These are phyloP conservation scores for Pterophyllum scalare DNA, from an alignment of 2,113 vertebrate species.

Conservation along the genomic window DNA sequence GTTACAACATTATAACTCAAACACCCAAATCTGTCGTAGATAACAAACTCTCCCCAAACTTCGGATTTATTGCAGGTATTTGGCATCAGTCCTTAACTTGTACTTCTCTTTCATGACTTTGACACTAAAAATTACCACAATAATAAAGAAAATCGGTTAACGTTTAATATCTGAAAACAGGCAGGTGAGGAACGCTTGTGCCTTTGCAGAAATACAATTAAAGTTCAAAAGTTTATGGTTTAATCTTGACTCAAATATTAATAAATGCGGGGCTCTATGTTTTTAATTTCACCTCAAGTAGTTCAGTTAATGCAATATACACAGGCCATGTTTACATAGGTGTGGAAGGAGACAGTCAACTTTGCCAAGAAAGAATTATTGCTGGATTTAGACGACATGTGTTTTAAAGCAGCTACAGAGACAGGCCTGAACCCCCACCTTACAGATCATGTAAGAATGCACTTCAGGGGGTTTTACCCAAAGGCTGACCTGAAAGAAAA, in stretches of 20 bases:
- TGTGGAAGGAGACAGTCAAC: conserved; percentile 24
- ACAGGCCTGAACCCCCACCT: conserved; percentile 22
- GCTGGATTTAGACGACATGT: conserved; percentile 43
- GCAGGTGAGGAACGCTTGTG: background rate
- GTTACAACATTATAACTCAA: background rate
- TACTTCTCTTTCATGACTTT: background rate
- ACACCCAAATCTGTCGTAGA: background rate
- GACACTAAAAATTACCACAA: background rate
- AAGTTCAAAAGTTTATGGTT: conserved; percentile 55
- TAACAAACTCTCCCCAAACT: background rate
- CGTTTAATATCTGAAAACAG: background rate
- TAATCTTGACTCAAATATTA: conserved; percentile 11
- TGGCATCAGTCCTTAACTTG: background rate
- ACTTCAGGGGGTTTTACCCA: conserved; percentile 12
- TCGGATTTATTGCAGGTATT: background rate
- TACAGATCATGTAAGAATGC: conserved; percentile 21
- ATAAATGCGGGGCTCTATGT: background rate
- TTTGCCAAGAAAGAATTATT: conserved; percentile 44
- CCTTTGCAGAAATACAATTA: background rate
- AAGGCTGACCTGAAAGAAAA: conserved; percentile 23
- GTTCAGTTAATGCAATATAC: conserved; percentile 45
- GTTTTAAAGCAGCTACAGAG: conserved; percentile 25
- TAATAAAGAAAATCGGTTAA: background rate
- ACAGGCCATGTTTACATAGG: conserved; percentile 57
- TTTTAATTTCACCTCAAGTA: conserved; percentile 28